Percentiles rank a stretch among this genome's conserved stretches.
Evolutionary conservation across 2,888 invertebrate species (phyloP).

Genomic region (Pachymerium ferrugineum): DNA sequence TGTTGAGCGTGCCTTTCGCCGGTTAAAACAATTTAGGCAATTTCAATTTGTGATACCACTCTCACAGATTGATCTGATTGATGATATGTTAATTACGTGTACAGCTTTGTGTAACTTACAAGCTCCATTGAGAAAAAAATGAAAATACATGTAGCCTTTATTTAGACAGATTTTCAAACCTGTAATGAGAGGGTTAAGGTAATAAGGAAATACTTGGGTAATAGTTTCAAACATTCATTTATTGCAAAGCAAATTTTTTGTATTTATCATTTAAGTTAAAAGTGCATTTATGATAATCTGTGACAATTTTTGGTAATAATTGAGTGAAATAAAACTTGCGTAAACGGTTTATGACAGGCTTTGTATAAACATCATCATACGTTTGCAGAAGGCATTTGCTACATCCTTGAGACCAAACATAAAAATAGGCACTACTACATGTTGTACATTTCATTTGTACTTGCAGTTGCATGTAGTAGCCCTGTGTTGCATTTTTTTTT

Average conservation of each 20-base stretch:
- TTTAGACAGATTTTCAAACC: not conserved
- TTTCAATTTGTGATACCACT: not conserved
- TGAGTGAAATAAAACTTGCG: not conserved
- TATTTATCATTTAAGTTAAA: not conserved
- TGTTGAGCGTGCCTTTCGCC: not conserved
- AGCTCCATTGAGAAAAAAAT: not conserved
- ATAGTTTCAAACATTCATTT: not conserved
- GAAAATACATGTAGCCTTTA: not conserved
- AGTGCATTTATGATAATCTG: not conserved
- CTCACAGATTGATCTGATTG: not conserved
- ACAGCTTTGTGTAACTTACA: not conserved
- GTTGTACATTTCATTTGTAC: not conserved
- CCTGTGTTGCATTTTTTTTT: not conserved
- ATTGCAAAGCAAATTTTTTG: not conserved
- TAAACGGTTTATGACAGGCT: not conserved
- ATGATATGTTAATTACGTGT: not conserved
- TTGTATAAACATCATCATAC: not conserved
- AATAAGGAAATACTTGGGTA: too few relatives aligned
- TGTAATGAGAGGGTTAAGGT: too few relatives aligned
- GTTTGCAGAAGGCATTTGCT: not conserved
- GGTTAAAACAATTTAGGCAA: not conserved
- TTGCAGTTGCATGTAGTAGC: not conserved
- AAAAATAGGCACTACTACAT: not conserved
- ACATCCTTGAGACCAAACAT: not conserved
- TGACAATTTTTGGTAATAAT: slow-evolving; percentile 6